These are phyloP conservation scores for Parasteatoda lunata DNA, from an alignment of 2,888 invertebrate species.

Conservation along the genomic window DNA sequence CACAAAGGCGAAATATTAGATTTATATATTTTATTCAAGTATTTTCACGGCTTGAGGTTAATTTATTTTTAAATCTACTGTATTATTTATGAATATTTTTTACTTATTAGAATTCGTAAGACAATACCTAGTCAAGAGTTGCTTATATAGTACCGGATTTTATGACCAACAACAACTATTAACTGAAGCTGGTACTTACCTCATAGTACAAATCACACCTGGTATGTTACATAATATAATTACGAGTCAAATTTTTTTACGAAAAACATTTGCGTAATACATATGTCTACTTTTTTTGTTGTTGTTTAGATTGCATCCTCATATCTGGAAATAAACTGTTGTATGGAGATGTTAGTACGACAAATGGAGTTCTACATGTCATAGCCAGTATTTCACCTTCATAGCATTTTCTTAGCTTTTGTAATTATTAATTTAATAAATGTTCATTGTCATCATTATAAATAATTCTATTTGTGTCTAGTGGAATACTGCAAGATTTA, in stretches of 20 bases:
- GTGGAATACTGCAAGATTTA: no score
- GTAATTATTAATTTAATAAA: conserved; percentile 22
- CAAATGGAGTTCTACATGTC: conserved; percentile 72
- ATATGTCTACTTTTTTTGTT: neutral
- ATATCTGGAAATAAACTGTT: conserved; percentile 68
- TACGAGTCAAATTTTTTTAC: neutral
- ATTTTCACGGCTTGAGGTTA: no score
- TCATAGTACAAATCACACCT: conserved; percentile 38
- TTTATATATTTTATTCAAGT: no score
- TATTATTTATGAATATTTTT: no score
- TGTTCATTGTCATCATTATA: no score
- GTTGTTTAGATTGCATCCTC: conserved; percentile 66
- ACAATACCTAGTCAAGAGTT: conserved; percentile 47
- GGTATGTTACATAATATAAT: conserved; percentile 24
- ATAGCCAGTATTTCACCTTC: conserved; percentile 57
- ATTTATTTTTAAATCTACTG: no score
- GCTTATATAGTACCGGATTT: conserved; percentile 49
- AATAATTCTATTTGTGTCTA: no score
- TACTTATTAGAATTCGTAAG: conserved; percentile 43
- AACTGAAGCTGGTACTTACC: conserved; percentile 42
- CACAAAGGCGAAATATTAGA: no score
- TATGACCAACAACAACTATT: conserved; percentile 27
- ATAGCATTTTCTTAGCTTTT: neutral
- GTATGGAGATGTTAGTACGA: conserved; percentile 74
- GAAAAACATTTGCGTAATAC: neutral